phyloP scores from a whole-genome alignment of 2,797 vertebrate species.

The Anisognathus igniventris region DNA sequence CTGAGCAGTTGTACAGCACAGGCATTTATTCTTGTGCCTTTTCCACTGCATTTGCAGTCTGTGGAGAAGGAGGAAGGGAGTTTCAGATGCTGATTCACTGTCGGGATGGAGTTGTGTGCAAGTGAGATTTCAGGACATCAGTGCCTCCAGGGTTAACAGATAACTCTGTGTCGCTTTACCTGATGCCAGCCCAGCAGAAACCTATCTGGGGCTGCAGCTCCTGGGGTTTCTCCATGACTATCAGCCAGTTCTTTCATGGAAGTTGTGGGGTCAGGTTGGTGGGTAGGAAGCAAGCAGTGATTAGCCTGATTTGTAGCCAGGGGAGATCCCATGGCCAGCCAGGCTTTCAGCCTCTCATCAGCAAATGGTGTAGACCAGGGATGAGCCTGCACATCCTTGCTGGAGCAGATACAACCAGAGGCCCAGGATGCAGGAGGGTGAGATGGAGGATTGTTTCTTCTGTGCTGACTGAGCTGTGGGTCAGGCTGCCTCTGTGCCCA shows the following conservation, averaged over 20 bases:
- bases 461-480: not conserved
- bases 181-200: not conserved
- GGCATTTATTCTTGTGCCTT: not conserved
- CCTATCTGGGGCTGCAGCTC: not conserved
- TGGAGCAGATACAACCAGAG: not conserved
- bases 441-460: not conserved
- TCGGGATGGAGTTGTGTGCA: not conserved
- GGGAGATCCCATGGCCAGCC: not conserved
- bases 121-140: not conserved
- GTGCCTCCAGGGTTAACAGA: not conserved
- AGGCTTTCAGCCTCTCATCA: not conserved
- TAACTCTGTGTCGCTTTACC: not conserved
- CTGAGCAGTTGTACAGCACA: not conserved
- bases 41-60: not conserved
- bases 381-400: not conserved
- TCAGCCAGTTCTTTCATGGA: not conserved
- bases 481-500: not conserved
- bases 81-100: not conserved
- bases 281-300: not conserved
- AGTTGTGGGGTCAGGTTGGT: not conserved
- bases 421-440: not conserved
- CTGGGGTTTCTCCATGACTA: not conserved
- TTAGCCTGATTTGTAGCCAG: not conserved
- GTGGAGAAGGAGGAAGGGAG: not conserved
- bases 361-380: not conserved